A percentile compares a stretch with the other conserved stretches of the same genome.
Conservation (phyloP, 2,113 vertebrate species). For the Osmerus mordax region DNA sequence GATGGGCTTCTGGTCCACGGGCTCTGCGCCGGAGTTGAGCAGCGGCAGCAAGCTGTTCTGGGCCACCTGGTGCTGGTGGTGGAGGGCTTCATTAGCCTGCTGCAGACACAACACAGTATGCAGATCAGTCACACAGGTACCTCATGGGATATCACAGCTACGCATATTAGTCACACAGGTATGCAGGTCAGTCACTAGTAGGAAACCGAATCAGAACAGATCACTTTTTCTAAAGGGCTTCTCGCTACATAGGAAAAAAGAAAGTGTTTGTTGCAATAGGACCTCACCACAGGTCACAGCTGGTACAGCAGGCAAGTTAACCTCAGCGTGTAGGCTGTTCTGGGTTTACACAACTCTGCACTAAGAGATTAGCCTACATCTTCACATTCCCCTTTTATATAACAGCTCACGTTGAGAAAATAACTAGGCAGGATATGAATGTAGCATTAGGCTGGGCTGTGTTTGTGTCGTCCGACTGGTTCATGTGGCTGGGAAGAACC, state of each 20-base stretch:
- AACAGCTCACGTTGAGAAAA: not conserved
- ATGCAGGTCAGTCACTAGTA: no score
- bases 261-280: not conserved
- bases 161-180: no score
- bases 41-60: constrained; percentile 97
- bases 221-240: no score
- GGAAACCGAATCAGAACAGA: no score
- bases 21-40: constrained; percentile 89
- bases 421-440: constrained; percentile 23
- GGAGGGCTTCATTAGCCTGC: constrained; percentile 97
- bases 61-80: constrained; percentile 98
- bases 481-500: constrained; percentile 5
- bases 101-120: constrained; percentile 52
- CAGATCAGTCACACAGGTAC: not conserved
- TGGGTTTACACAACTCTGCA: constrained; percentile 1
- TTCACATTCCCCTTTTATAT: constrained; percentile 5
- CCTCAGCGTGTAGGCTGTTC: not conserved
- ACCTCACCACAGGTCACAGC: not conserved
- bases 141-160: no score
- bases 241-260: no score
- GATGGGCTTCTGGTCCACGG: constrained; percentile 93
- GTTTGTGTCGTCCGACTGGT: constrained; percentile 2
- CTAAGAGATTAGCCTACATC: constrained; percentile 4
- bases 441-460: not conserved
- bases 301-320: not conserved